Base-by-base conservation (phyloP, 2,113 vertebrate species). In the Anoplopoma fimbria region DNA sequence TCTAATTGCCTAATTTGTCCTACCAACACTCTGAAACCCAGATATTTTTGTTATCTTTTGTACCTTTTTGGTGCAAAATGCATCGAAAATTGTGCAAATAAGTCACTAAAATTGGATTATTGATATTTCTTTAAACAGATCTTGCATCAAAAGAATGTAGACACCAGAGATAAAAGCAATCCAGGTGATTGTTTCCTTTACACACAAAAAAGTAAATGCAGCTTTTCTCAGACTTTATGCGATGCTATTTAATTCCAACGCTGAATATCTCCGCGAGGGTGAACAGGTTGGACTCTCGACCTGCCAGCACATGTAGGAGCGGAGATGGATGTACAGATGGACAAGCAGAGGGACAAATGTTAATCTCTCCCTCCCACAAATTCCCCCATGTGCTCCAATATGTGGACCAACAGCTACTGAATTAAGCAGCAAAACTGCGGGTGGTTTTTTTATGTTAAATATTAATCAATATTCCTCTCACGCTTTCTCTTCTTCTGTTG, bases 291-390 rank as follows among this genome's bases (percentile, higher is more conserved):
- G 58, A 75, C 74, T 23, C 38, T 27, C 23, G 33, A 69, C 79
- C 71, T 68, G 68, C 73, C 77, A 76, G 17, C 17, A 65, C 29
- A 23, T n/a, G 45, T 29, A 25, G 73, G 58, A 77, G 53, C 58
- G 15, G 85, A 88, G 68, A 86, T 67, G 72, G 67, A 83, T 81
- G 85, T 83, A 79, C 91, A 92, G 85, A 89, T 90, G 88, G 84
- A 92, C 67, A 47, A 82, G 49, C 79, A 74, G 79, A 74, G 51
- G 76, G 79, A 49, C 31, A 3, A 53, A 57, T 53, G n/a, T 47
- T 88, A 75, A 88, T 88, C 78, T 53, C 64, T 40, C 25, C 75
- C 42, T 70, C 70, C 69, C 34, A 31, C 78, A 51, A 73, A 51
- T 74, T 80, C 42, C 36, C 62, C 49, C 33, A 19, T 40, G 23